Evolutionary conservation across 2,797 vertebrate species (phyloP).

Genomic region (Natrix natrix): DNA sequence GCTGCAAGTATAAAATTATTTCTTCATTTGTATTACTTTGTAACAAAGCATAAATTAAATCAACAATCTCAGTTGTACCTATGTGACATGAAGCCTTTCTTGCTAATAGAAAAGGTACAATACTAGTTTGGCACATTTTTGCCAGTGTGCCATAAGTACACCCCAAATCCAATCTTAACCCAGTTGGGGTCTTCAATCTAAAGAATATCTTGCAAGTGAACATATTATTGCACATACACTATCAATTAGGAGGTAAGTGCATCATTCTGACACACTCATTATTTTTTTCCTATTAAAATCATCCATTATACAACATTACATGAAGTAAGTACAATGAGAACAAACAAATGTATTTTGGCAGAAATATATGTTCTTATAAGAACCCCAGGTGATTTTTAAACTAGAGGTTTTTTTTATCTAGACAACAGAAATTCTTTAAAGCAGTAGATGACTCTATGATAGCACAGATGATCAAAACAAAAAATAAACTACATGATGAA

Average conservation of each 20-base stretch:
- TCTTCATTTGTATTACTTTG: not conserved
- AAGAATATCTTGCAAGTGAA: not conserved
- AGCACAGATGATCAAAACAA: not conserved
- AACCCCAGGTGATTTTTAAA: not conserved
- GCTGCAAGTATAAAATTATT: not conserved
- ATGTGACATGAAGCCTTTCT: not conserved
- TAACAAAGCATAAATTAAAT: not conserved
- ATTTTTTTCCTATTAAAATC: not conserved
- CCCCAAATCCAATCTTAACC: not conserved
- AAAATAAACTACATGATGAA: not conserved
- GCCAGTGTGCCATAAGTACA: not conserved
- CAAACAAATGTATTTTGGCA: not conserved
- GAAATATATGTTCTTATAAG: not conserved
- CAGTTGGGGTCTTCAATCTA: not conserved
- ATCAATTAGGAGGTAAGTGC: not conserved
- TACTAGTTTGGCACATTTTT: not conserved
- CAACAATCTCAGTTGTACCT: not conserved
- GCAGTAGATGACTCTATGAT: not conserved
- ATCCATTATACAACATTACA: not conserved
- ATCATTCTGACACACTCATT: not conserved
- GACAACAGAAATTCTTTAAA: not conserved
- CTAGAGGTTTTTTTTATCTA: not conserved
- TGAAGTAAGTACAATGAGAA: not conserved
- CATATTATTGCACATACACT: not conserved
- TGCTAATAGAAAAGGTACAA: not conserved